Evolutionary conservation across 2,888 invertebrate species (phyloP), one percentile per base, ranked within the genome.

Genomic region (Isoperla grammatica): DNA sequence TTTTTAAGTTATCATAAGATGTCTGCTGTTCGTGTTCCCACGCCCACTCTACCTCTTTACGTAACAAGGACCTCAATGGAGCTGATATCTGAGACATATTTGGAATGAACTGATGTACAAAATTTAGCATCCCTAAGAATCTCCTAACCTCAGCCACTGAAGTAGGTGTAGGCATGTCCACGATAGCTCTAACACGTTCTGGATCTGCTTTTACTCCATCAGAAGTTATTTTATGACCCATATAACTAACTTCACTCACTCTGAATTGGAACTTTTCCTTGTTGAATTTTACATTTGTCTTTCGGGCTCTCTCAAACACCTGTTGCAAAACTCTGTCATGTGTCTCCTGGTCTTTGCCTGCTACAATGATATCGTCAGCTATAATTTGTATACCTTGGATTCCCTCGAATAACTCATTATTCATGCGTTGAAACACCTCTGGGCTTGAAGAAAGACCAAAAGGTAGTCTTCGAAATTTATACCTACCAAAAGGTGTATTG

Each of bases 21-120:
- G 2, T 11, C 15, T 49, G 19, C 13, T 49, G 49, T 49, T 20
- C 9, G 4, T 15, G 5, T n/a, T 2, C 1, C 49, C 19, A 20
- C 2, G 2, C 6, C 49, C 19, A 48, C 5, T 5, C 2, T 19
- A 19, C 20, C 1, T 49, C 1, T 49, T 49, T 17, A 19, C 11
- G 13, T 4, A 22, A 9, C 1, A 22, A 15, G 19, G 3, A 13
- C 13, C 11, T n/a, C 1, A 49, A 9, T 3, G 49, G 49, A 5
- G 49, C 22, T 4, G 49, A 19, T 35, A 20, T 23, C 19, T 2
- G 17, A 5, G 49, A 49, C 6, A 49, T 13, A 8, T 49, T 63
- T 17, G 67, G 67, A 23, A 72, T 67, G 59, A 68, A 70, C 60
- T 64, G 68, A 17, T 66, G 37, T 19, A 70, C 40, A 57, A 70